Conservation (phyloP, 2,888 invertebrate species). For the Entomobrya multifasciata region DNA sequence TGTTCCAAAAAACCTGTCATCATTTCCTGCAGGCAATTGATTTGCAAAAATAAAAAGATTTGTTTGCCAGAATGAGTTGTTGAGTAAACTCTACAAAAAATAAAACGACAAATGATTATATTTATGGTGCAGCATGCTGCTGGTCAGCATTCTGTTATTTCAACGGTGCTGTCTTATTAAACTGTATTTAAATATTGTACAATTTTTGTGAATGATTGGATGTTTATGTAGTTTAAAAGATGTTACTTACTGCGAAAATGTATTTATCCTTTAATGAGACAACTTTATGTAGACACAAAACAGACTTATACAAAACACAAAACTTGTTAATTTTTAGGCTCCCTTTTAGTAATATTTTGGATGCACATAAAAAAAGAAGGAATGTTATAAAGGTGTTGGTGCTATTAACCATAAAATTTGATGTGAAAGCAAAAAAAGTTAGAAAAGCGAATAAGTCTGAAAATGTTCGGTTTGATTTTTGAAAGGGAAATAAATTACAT, state of each 20-base stretch:
- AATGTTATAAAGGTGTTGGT: neutral
- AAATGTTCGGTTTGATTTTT: neutral
- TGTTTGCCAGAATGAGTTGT: too few relatives aligned
- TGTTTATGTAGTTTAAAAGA: too few relatives aligned
- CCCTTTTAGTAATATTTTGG: too few relatives aligned
- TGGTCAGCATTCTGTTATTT: constrained; percentile 71
- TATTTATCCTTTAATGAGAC: too few relatives aligned
- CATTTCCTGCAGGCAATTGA: too few relatives aligned
- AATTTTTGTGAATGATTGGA: constrained; percentile 12
- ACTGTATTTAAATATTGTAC: constrained; percentile 11
- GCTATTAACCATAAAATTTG: neutral
- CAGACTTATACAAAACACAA: too few relatives aligned
- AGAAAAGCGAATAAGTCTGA: constrained; percentile 18
- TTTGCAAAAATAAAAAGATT: too few relatives aligned
- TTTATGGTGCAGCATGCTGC: constrained; percentile 63
- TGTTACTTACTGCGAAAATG: too few relatives aligned
- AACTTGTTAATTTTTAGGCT: too few relatives aligned
- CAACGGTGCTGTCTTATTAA: constrained; percentile 58
- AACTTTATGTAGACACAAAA: too few relatives aligned
- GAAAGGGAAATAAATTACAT: neutral
- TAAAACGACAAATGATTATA: neutral
- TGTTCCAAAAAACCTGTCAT: too few relatives aligned
- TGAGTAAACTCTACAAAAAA: too few relatives aligned
- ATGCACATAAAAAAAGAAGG: neutral
- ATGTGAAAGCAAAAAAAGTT: neutral